Percentiles rank a stretch among this genome's conserved stretches.
These are phyloP conservation scores for Gambusia holbrooki DNA, from an alignment of 2,113 vertebrate species.

Conservation along the genomic window DNA sequence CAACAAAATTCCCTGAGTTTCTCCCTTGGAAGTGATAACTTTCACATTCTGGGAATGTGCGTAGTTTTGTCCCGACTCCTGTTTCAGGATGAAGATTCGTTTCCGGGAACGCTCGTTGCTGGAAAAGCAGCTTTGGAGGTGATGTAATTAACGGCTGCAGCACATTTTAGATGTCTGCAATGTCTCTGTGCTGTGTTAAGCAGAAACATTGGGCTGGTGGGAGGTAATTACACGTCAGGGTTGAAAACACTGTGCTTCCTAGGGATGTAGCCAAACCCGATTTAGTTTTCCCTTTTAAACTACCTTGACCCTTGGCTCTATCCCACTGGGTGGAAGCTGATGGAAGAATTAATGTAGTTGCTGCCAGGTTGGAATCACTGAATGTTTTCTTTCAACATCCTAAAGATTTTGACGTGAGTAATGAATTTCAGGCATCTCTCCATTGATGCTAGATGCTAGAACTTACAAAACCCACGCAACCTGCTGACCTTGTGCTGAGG, in stretches of 20 bases:
- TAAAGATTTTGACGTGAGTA: conserved; percentile 27
- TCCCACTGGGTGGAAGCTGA: conserved; percentile 24
- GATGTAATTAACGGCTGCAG: conserved; percentile 57
- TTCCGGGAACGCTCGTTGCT: conserved; percentile 18
- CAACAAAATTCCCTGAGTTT: conserved; percentile 49
- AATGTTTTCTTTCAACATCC: conserved; percentile 32
- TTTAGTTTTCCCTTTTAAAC: conserved; percentile 52
- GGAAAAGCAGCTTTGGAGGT: conserved; percentile 26
- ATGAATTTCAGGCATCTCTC: conserved; percentile 8
- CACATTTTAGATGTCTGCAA: conserved; percentile 53
- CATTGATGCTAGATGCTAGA: conserved; percentile 11
- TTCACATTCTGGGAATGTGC: conserved; percentile 49
- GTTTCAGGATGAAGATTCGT: conserved; percentile 9
- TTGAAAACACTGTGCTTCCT: conserved; percentile 47
- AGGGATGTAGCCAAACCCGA: conserved; percentile 54
- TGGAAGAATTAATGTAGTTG: conserved; percentile 17
- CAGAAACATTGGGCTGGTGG: conserved; percentile 59
- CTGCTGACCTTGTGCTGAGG: conserved; percentile 26
- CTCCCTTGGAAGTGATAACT: conserved; percentile 32
- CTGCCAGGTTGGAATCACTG: conserved; percentile 13
- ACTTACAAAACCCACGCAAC: conserved; percentile 5
- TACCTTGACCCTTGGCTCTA: conserved; percentile 46
- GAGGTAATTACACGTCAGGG: conserved; percentile 62
- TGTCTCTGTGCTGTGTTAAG: conserved; percentile 49
- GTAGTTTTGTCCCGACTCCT: not conserved